Evolutionary conservation across 2,888 invertebrate species (phyloP), one percentile per base, ranked within the genome.

Genomic region (Cataglyphis cursor): DNA sequence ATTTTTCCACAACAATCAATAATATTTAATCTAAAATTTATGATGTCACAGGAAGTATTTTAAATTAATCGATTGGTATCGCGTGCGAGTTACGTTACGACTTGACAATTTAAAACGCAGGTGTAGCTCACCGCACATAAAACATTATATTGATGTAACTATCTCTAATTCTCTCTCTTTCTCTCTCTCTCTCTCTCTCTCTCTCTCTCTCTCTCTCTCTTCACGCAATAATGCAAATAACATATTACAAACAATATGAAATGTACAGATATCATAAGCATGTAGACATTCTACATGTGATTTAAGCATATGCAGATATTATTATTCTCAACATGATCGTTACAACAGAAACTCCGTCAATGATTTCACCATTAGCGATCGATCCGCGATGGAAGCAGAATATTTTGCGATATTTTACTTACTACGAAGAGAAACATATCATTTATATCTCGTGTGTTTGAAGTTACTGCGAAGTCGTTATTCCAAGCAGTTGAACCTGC

Each of bases 81-180:
- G 54, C 35, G 18, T 6, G 54, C 21, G 24, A 72, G 15, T 72
- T 72, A 18, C 24, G 24, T 31, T 38, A 57, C 24, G 68, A 21
- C 15, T 15, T 35, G 15, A 35, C 35, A 59, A n/a, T n/a, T 51
- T 21, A 24, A 35, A 54, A 70, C 15, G 21, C 70, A 68, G 21
- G 21, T 70, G 15, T n/a, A 70, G 10, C 12, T 59, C 18, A 41
- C 8, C 61, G 73, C 73, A 73, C 18, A 38, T 59, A 38, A 73
- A 73, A 73, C 41, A 73, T 73, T 41, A 59, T 28, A 59, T 72
- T 72, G 72, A 72, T 61, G 61, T 73, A 73, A 61, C 15, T 61
- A 61, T 61, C 28, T 41, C 8, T 31, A 31, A 12, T 12, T 48
- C n/a, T 48, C 18, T n/a, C 48, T 48, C 18, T 48, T 5, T 48